Conservation (phyloP, 2,888 invertebrate genomes). For the Ormia ochracea region DNA sequence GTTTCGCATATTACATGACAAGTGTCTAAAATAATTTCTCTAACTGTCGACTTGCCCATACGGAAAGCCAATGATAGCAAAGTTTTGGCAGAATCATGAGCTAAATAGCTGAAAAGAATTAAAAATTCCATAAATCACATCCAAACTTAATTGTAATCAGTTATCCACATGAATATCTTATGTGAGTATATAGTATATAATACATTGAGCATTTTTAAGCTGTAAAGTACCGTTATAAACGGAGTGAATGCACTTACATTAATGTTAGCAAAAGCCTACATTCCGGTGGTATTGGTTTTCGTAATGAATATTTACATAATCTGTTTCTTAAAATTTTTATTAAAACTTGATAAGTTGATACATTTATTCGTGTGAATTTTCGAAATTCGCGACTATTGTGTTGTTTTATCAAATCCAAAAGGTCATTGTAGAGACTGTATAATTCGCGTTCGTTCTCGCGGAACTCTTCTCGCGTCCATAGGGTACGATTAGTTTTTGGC, state of each 20-base stretch:
- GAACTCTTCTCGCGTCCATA: slow-evolving; percentile 58
- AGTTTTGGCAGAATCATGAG: slow-evolving; percentile 45
- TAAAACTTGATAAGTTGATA: slow-evolving; percentile 49
- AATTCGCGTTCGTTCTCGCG: slow-evolving; percentile 53
- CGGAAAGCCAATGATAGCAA: slow-evolving; percentile 53
- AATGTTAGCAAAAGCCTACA: slow-evolving; percentile 53
- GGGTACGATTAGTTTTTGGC: slow-evolving; percentile 38
- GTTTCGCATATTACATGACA: slow-evolving; percentile 50
- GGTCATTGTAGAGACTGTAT: slow-evolving; percentile 45
- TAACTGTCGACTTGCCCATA: slow-evolving; percentile 50
- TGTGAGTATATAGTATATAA: background rate
- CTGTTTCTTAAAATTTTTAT: slow-evolving; percentile 36
- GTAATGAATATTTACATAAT: slow-evolving; percentile 39
- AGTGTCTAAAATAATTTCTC: slow-evolving; percentile 52
- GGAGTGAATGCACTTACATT: slow-evolving; percentile 31
- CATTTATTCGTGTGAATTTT: slow-evolving; percentile 49
- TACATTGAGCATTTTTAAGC: background rate
- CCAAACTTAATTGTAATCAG: background rate
- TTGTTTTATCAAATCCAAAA: slow-evolving; percentile 34
- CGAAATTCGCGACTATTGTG: slow-evolving; percentile 54
- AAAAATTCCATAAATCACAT: background rate
- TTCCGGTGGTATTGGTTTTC: slow-evolving; percentile 57
- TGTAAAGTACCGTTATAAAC: background rate
- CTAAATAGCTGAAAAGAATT: slow-evolving; percentile 42
- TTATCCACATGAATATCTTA: background rate